A percentile compares a stretch with the other conserved stretches of the same genome.
Evolutionary conservation across 2,113 vertebrate genomes (phyloP).

Genomic region (Odontophorus gujanensis): DNA sequence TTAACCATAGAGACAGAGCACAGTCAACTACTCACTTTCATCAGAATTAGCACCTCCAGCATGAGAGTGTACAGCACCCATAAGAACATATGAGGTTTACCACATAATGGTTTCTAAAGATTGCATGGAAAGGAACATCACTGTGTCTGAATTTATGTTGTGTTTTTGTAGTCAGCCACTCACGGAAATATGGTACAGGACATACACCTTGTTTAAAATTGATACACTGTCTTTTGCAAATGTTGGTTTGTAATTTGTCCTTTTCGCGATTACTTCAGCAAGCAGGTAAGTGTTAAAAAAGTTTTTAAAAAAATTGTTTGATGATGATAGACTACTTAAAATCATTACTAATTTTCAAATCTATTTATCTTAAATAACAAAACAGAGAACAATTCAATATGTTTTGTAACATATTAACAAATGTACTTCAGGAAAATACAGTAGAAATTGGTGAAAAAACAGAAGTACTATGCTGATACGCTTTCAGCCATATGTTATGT

Average conservation of each 20-base stretch:
- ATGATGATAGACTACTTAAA: background rate
- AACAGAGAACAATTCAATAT: background rate
- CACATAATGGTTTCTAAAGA: background rate
- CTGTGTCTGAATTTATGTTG: background rate
- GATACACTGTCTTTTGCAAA: background rate
- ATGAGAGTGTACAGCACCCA: background rate
- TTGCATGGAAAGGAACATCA: background rate
- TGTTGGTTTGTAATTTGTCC: background rate
- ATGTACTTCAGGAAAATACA: conserved; percentile 1
- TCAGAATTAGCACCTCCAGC: background rate
- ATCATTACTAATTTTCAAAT: background rate
- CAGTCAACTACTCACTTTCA: background rate
- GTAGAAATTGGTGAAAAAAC: conserved; percentile 4
- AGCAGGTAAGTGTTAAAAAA: background rate
- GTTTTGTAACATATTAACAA: conserved; percentile 56
- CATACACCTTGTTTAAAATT: background rate
- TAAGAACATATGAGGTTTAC: background rate
- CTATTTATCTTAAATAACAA: background rate
- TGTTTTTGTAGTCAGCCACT: background rate
- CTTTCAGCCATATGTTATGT: conserved; percentile 64
- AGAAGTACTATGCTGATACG: conserved; percentile 28
- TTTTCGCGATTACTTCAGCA: background rate
- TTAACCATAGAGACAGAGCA: background rate
- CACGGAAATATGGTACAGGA: background rate
- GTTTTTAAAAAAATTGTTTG: background rate